Evolutionary conservation across 1,140 invertebrate species (phyloP).

Genomic region (Adelges cooleyi): DNA sequence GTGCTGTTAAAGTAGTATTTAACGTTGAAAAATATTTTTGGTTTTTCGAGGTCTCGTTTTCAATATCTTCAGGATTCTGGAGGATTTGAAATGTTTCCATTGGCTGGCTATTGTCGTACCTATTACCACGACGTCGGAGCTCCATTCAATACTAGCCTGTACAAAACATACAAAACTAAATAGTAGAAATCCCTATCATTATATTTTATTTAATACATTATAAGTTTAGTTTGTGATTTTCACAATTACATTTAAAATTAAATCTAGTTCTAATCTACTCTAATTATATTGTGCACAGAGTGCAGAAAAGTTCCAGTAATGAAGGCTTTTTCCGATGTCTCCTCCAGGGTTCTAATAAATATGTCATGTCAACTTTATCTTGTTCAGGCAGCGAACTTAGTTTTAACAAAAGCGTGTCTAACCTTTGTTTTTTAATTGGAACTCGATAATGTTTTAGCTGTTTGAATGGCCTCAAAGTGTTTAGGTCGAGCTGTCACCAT

Average conservation of each 20-base stretch:
- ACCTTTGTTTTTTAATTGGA: slow-evolving; percentile 50
- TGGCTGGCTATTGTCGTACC: neutral
- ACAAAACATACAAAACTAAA: slow-evolving; percentile 20
- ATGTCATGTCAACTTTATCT: slow-evolving; percentile 50
- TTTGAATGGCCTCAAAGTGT: neutral
- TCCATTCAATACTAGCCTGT: slow-evolving; percentile 23
- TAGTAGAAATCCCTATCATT: slow-evolving; percentile 12
- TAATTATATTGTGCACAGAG: too few species aligned
- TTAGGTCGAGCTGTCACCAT: neutral
- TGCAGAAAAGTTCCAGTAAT: slow-evolving; percentile 9
- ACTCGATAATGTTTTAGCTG: slow-evolving; percentile 16
- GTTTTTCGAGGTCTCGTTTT: neutral
- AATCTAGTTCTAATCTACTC: too few species aligned
- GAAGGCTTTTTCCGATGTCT: slow-evolving; percentile 47
- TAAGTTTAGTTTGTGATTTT: too few species aligned
- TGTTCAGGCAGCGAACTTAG: slow-evolving; percentile 55
- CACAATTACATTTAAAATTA: slow-evolving; percentile 1
- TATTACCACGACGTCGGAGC: slow-evolving; percentile 22
- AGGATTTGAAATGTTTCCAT: slow-evolving; percentile 9
- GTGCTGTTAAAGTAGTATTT: neutral
- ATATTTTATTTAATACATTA: too few species aligned
- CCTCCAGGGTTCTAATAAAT: slow-evolving; percentile 48
- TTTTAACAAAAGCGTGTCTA: slow-evolving; percentile 62
- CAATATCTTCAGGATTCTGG: too few species aligned
- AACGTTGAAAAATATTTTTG: slow-evolving; percentile 1